Base-by-base conservation (phyloP, 1,140 invertebrate species). In the Zaprionus taronus region DNA sequence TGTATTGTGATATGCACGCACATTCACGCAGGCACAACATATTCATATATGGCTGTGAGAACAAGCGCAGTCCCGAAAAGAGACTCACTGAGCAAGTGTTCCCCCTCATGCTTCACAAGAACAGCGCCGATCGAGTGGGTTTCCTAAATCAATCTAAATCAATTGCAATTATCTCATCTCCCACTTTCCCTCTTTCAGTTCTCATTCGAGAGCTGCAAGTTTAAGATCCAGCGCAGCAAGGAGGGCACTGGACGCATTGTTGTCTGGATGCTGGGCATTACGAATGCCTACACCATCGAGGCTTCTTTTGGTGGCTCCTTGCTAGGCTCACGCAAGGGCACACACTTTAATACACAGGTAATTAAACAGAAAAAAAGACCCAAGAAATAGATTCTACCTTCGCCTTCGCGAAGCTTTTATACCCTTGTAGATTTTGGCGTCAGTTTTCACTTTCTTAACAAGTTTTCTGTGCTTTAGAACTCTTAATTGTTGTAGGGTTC, bases 41-140 rank as follows among this genome's bases (percentile, higher is more conserved):
- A 81, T 99, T 99, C 92, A 96, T 99, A 79, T 99, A 99, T 93
- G 98, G 98, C 77, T 99, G 98, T 94, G 97, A 99, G 94, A 98
- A 96, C 93, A 95, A 96, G 83, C 94, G 96, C 81, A 95, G 95
- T 81, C 94, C 95, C 44, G 96, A 96, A n/a, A 96, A 95, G 84
- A 95, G 94, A 91, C 93, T 98, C 20, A 95, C 96, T 38, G 97
- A 98, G 93, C 96, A 98, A 94, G 96, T 98, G 31, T 98, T 98
- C 93, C 98, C 98, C 2, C 93, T 98, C 49, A 98, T 99, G 97
- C 93, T 98, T 53, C 96, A 97, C 90, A 98, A 98, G 94, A 98
- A 98, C 93, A 96, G 97, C 61, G 96, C 97, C 17, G 97, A 98
- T 93, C 98, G 98, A 95, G 97, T 98, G 93, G 91, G 81, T 78